Percentiles rank a stretch among this genome's conserved stretches.
Conservation (phyloP, 2,113 vertebrate species). For the Silurus glanis region DNA sequence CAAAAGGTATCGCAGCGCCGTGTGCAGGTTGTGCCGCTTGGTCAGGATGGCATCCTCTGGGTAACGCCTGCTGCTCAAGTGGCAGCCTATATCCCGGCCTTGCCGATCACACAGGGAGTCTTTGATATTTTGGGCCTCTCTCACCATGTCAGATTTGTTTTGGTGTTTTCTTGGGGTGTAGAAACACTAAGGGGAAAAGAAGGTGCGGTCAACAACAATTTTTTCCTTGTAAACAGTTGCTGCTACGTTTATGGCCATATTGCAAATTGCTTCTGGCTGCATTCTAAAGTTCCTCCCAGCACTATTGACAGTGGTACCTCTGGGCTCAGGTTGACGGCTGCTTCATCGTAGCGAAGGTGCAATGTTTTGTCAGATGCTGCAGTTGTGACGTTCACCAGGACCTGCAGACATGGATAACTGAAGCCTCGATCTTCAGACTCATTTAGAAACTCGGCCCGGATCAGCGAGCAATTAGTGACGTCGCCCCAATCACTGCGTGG, state of each 20-base stretch:
- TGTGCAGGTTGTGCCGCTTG: slow-evolving; percentile 64
- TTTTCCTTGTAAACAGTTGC: neutral
- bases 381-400: slow-evolving; percentile 68
- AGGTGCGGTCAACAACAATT: neutral
- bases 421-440: slow-evolving; percentile 73
- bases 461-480: slow-evolving; percentile 69
- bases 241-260: neutral
- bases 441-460: slow-evolving; percentile 62
- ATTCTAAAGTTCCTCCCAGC: neutral
- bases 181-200: slow-evolving; percentile 73
- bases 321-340: slow-evolving; percentile 64
- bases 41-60: slow-evolving; percentile 66
- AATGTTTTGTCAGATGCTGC: slow-evolving; percentile 59
- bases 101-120: slow-evolving; percentile 60
- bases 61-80: slow-evolving; percentile 56
- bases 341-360: slow-evolving; percentile 76
- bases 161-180: slow-evolving; percentile 76
- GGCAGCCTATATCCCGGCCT: slow-evolving; percentile 62
- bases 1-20: slow-evolving; percentile 68
- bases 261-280: neutral
- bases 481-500: slow-evolving; percentile 70
- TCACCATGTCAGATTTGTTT: slow-evolving; percentile 64
- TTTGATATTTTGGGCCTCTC: slow-evolving; percentile 68
- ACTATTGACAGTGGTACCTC: slow-evolving; percentile 66
- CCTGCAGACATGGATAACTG: slow-evolving; percentile 72